phyloP scores from a whole-genome alignment of 2,888 invertebrate genomes.

The Polyploca ridens region DNA sequence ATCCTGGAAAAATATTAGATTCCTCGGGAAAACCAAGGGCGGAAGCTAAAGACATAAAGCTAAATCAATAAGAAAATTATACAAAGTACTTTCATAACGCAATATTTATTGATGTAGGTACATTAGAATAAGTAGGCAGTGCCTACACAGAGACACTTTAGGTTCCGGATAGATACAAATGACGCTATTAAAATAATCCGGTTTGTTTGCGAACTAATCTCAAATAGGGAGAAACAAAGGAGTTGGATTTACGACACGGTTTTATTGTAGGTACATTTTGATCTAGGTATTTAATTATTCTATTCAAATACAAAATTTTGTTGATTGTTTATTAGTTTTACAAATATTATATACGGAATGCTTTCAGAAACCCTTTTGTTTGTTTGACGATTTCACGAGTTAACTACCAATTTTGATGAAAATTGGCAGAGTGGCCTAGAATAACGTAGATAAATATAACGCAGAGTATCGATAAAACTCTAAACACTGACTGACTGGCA shows the following conservation, averaged over 20 bases:
- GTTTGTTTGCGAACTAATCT: constrained; percentile 7
- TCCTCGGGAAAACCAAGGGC: too few species aligned
- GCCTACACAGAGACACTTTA: background rate
- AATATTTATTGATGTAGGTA: background rate
- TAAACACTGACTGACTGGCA: too few species aligned
- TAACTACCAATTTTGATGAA: too few species aligned
- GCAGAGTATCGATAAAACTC: too few species aligned
- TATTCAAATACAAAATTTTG: background rate
- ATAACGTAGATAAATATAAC: too few species aligned
- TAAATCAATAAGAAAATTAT: background rate
- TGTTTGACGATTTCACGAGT: too few species aligned
- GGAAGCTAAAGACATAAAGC: background rate
- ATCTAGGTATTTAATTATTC: background rate
- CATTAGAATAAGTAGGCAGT: constrained; percentile 5
- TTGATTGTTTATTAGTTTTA: background rate
- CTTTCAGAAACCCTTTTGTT: too few species aligned
- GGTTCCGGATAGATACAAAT: constrained; percentile 9
- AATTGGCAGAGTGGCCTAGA: too few species aligned
- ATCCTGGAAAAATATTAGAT: too few species aligned
- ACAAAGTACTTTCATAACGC: background rate
- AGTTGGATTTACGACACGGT: background rate
- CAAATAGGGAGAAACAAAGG: background rate
- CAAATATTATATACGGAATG: too few species aligned
- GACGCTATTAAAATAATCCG: constrained; percentile 1
- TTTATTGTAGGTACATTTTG: background rate